Evolutionary conservation across 2,888 invertebrate species (phyloP).

Genomic region (Petrophora chlorosata): DNA sequence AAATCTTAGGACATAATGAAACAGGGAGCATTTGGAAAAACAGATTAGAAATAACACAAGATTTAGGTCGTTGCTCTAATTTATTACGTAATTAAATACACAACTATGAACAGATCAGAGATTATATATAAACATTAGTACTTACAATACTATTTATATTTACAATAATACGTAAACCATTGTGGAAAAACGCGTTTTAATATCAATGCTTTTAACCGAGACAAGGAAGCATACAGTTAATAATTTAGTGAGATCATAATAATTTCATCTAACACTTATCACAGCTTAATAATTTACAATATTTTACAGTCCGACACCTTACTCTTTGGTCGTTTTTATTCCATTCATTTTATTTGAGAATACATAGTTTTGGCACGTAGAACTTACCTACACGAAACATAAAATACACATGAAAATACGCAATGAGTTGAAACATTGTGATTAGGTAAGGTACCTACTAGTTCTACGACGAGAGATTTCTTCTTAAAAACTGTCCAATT

Average conservation of each 20-base stretch:
- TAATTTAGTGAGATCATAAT: slow-evolving; percentile 35
- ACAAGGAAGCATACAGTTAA: slow-evolving; percentile 25
- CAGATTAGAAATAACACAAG: slow-evolving; percentile 25
- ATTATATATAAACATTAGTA: no score
- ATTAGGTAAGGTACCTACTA: no score
- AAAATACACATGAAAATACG: no score
- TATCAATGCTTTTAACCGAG: slow-evolving; percentile 20
- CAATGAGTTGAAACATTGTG: no score
- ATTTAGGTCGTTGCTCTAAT: slow-evolving; percentile 41
- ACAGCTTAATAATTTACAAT: slow-evolving; percentile 76
- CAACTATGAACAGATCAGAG: slow-evolving; percentile 62
- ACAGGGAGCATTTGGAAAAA: no score
- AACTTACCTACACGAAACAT: slow-evolving; percentile 1
- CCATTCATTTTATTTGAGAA: slow-evolving; percentile 17
- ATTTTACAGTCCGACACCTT: slow-evolving; percentile 60
- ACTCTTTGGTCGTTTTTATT: slow-evolving; percentile 59
- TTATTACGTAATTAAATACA: slow-evolving; percentile 51
- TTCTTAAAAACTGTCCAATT: no score
- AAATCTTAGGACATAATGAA: no score
- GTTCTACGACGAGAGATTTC: no score
- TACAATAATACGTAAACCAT: slow-evolving; percentile 45
- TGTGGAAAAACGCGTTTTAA: slow-evolving; percentile 28
- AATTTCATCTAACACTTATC: slow-evolving; percentile 63
- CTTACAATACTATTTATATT: slow-evolving; percentile 39
- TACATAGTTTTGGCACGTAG: slow-evolving; percentile 7